These are phyloP conservation scores for Drosophila niveifrons DNA, from an alignment of 2,888 invertebrate species.

Conservation along the genomic window DNA sequence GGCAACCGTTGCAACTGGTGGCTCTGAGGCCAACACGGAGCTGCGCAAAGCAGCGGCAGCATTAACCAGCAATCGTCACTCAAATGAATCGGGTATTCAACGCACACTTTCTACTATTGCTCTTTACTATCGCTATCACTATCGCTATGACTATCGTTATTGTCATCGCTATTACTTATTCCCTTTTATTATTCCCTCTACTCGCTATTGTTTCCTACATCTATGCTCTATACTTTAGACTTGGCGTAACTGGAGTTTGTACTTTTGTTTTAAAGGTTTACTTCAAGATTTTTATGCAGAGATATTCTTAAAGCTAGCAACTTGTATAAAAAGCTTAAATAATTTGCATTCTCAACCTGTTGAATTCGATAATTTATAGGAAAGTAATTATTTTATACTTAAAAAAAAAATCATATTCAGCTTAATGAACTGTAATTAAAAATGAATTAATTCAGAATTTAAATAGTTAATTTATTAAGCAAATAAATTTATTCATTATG, in stretches of 20 bases:
- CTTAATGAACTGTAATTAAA: too few species aligned
- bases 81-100: conserved; percentile 85
- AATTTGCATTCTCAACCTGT: too few species aligned
- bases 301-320: too few species aligned
- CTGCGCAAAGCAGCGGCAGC: conserved; percentile 78
- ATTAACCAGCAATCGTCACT: conserved; percentile 83
- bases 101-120: conserved; percentile 8
- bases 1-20: not conserved
- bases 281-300: not conserved
- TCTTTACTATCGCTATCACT: not conserved
- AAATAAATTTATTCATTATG: too few species aligned
- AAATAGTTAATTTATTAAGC: too few species aligned
- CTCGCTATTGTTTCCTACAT: not conserved
- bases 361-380: too few species aligned
- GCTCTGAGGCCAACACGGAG: conserved; percentile 76
- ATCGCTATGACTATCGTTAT: not conserved
- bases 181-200: not conserved
- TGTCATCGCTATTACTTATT: not conserved
- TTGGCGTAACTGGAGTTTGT: not conserved
- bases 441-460: too few species aligned
- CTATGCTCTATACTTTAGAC: conserved; percentile 4
- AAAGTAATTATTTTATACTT: too few species aligned
- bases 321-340: too few species aligned
- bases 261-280: not conserved
- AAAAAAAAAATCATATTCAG: too few species aligned